Evolutionary conservation across 2,113 vertebrate species (phyloP), one percentile per base, ranked within the genome.

Genomic region (Spizaetus ornatus): DNA sequence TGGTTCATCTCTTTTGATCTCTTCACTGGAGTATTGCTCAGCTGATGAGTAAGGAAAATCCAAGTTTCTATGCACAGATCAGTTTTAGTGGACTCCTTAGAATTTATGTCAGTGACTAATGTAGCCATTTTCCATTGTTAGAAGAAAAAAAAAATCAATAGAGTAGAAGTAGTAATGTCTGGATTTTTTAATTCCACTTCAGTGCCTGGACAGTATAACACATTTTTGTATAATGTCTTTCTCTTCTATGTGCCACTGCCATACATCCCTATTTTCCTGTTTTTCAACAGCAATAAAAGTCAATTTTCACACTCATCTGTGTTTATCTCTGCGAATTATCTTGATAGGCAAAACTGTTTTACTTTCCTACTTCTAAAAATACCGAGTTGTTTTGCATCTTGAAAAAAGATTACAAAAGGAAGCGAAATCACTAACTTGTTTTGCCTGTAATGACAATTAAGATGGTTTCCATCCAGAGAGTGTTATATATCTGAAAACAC

Each of bases 291-390:
- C 89, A 97, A 87, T 93, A 95, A 81, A 97, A 98, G 82, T 93
- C 87, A 95, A 91, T 97, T 97, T 97, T 97, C 97, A 97, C 93
- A 96, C 94, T 89, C n/a, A 81, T 93, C 77, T 93, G 20, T 65
- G 69, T 94, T 97, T 96, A 98, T 97, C 95, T 94, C 82, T 86
- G 62, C 20, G 14, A 95, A 96, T 97, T 97, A 97, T 95, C 95
- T 92, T 88, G 76, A 96, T 76, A n/a, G 5, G 0, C 93, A 94
- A 90, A 97, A 73, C 47, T 61, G 59, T 56, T 86, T 97, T 56
- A 83, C 87, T 97, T 97, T 95, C 82, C 86, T 95, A 52, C 81
- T 96, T 97, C 97, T 96, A 95, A 97, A 98, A 97, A 96, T 91
- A 97, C 56, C 50, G 82, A 78, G 69, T 81, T 91, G 45, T 55